Base-by-base conservation (phyloP, 1,140 invertebrate species). In the Scaptomyza pallida region DNA sequence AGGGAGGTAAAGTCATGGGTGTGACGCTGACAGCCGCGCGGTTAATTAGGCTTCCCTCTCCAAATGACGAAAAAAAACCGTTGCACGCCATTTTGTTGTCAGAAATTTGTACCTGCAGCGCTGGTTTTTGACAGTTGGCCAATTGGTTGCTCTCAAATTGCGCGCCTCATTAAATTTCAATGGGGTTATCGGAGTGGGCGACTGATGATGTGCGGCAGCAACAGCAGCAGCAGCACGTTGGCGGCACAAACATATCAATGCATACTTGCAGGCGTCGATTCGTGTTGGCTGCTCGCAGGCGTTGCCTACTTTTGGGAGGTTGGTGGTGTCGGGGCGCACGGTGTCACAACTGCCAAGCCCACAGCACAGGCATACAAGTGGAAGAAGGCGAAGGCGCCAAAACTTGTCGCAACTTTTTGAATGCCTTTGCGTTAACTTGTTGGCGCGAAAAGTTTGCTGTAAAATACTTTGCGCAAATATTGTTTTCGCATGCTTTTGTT, bases 381-480 rank as follows among this genome's bases (percentile, higher is more conserved):
- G 21, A 12, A 44, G 51, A 9, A 26, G 33, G 8, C 35, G 51
- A 64, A 33, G 59, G 57, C 37, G 52, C 51, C 33, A 56, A 56
- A 79, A 86, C 69, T 85, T 85, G 82, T 85, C 70, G 51, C 78
- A 86, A 86, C 65, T 86, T 86, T 78, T 62, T 86, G 82, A 86
- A 86, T 86, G 82, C 77, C 79, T 88, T 80, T 79, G 62, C 70
- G 74, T 65, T 81, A 86, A 86, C 82, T 86, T 86, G 73, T 88
- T 77, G 81, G 77, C 80, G 81, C 80, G 72, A 85, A 86, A 86
- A 86, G 70, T 88, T 71, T 81, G 77, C 77, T 61, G 82, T 64
- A 81, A 86, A 86, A 86, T 86, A 86, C 81, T 86, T 86, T 81
- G 77, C 73, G 68, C 81, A 76, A 86, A 86, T 86, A 86, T 86